phyloP scores from a whole-genome alignment of 1,140 invertebrate species.

The Saccostrea glomerata region DNA sequence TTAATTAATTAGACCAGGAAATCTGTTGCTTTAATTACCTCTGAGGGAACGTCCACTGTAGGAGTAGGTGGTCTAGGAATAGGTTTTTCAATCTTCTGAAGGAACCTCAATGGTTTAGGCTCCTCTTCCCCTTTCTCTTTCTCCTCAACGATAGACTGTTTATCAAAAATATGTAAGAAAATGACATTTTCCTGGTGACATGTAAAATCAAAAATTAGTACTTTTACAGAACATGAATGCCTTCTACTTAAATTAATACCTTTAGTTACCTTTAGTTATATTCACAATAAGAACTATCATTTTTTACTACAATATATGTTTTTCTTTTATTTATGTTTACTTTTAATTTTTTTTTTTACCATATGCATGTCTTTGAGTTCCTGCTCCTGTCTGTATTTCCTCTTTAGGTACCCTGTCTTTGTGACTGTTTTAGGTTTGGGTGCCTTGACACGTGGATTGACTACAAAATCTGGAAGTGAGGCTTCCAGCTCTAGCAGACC shows the following conservation, averaged over 20 bases:
- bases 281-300: too few relatives aligned
- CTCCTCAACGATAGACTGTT: constrained; percentile 70
- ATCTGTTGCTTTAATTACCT: constrained; percentile 61
- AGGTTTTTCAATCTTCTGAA: constrained; percentile 80
- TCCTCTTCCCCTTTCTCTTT: constrained; percentile 78
- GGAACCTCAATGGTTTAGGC: constrained; percentile 75
- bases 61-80: constrained; percentile 81
- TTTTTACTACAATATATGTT: too few relatives aligned
- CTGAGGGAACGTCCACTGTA: constrained; percentile 80
- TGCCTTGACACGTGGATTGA: constrained; percentile 75
- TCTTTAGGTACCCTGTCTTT: constrained; percentile 76
- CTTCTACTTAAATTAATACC: too few relatives aligned
- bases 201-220: background rate
- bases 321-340: too few relatives aligned
- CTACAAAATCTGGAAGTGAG: constrained; percentile 77
- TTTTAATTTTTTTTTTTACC: constrained; percentile 56
- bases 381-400: constrained; percentile 76
- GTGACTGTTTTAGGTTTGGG: constrained; percentile 75
- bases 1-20: background rate
- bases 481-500: constrained; percentile 78
- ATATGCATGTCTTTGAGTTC: constrained; percentile 77
- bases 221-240: background rate
- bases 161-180: background rate
- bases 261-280: too few relatives aligned
- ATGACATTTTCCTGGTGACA: background rate